Evolutionary conservation across 2,888 invertebrate species (phyloP), one percentile per base, ranked within the genome.

Genomic region (Syrista parreyssii): DNA sequence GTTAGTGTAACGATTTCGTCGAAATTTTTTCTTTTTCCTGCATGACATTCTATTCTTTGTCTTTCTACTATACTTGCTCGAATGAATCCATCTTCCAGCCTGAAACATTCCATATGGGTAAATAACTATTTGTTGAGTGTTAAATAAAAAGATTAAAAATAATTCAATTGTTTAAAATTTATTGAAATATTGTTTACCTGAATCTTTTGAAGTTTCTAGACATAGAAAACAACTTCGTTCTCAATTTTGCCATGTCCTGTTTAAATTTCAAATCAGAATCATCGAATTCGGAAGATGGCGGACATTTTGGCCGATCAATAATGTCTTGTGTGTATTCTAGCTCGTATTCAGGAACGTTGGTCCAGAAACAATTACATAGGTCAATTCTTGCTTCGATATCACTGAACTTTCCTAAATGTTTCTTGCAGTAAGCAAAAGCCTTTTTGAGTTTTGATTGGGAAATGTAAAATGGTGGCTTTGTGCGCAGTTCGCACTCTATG

Each of bases 261-360:
- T 81, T 83, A 23, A 86, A 86, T 30, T 86, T 85, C n/a, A 83
- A 73, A 76, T 86, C 86, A 0, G 80, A 79, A 15, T 84, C 79
- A 72, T 86, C 86, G 73, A 85, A 86, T 68, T 82, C 79, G 74
- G 84, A 80, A 30, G 79, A 72, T 76, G 55, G 74, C 6, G 40
- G 31, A 33, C 36, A 72, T 31, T 74, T 82, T 3, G 82, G 79
- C 11, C 79, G 78, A 30, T 75, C 40, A 23, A 81, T 34, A 68
- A 84, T 81, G 23, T 84, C 75, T 32, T 74, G 80, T 6, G 81
- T 82, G 11, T 82, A 80, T 11, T 82, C 80, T 15, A 85, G 75
- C 35, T 73, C 33, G 31, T 12, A 36, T 68, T 75, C 75, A 30
- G 78, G 68, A 30, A 76, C 68, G n/a, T 86, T 86, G 23, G 73